These are phyloP conservation scores for Anguilla rostrata DNA, from an alignment of 2,113 vertebrate genomes.

Conservation along the genomic window DNA sequence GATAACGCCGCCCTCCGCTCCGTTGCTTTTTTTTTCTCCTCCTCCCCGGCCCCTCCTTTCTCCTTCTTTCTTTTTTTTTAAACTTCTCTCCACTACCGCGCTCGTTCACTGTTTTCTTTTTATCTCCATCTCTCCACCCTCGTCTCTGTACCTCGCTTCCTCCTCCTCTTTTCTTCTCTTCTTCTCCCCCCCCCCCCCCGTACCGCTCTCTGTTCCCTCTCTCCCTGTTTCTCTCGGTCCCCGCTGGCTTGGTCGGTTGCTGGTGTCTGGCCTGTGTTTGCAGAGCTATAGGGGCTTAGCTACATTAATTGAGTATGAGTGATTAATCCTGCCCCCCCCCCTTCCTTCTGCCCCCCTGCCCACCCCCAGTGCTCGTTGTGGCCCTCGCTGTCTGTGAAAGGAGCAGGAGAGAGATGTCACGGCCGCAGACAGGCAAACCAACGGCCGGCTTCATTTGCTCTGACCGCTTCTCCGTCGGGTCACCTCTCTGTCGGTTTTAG, in stretches of 20 bases:
- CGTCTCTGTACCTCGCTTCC: background rate
- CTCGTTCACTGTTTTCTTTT: background rate
- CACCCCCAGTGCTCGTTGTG: background rate
- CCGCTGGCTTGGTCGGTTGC: background rate
- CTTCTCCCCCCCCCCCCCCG: background rate
- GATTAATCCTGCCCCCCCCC: conserved; percentile 1
- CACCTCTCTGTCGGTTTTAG: background rate
- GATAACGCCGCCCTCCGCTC: background rate
- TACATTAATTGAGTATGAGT: conserved; percentile 21
- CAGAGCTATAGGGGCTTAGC: background rate
- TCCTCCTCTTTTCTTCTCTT: background rate
- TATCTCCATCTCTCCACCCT: background rate
- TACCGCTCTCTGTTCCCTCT: background rate
- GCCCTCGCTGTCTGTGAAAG: background rate
- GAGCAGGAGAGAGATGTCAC: background rate
- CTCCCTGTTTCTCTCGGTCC: background rate
- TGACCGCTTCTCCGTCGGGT: background rate
- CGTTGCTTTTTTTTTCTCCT: background rate
- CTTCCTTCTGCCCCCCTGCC: background rate
- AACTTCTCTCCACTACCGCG: background rate
- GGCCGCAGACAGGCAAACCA: background rate
- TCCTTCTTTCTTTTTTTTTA: background rate
- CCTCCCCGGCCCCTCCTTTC: background rate
- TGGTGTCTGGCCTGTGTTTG: background rate
- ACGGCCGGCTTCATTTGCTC: background rate